Base-by-base conservation (phyloP, 1,140 invertebrate species). In the Drosophila parabipectinata region DNA sequence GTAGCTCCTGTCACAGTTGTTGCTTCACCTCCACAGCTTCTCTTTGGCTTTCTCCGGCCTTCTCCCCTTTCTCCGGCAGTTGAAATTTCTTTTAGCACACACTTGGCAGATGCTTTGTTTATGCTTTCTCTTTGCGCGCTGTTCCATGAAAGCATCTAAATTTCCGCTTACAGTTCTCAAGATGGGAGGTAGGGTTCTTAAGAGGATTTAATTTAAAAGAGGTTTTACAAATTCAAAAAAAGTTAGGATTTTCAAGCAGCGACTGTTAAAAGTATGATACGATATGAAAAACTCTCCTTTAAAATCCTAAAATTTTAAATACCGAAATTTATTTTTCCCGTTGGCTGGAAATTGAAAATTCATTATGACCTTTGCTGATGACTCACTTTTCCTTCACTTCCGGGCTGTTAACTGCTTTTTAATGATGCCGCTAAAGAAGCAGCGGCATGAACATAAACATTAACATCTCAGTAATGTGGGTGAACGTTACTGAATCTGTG, bases 321-420 rank as follows among this genome's bases (percentile, higher is more conserved):
- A 37, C 34, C 4, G 0, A n/a, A n/a, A 37, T n/a, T 37, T 4
- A n/a, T 37, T 37, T 37, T 37, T 37, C 3, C 34, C 10, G 3
- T 37, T n/a, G 6, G 6, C 50, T 50, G 39, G 28, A 32, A 47
- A 77, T 61, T 56, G 55, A 32, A 54, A 18, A 61, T 60, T 57
- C 56, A 77, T 72, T 63, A 67, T 56, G 71, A 48, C 39, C 14
- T 34, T 41, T 34, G 18, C 18, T 24, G 51, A 32, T 37, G 64
- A 57, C 44, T 57, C 67, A 57, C 44, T 18, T 44, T n/a, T 18
- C 66, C 39, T 21, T n/a, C 63, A 50, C 67, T 57, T 68, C 52
- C 64, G 12, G 53, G 15, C 54, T 72, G 61, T 64, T 69, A 79
- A 84, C 67, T 60, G 59, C 21, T 58, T 79, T 83, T 84, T 79